Evolutionary conservation across 2,888 invertebrate species (phyloP).

Genomic region (Hydropsyche betteni): DNA sequence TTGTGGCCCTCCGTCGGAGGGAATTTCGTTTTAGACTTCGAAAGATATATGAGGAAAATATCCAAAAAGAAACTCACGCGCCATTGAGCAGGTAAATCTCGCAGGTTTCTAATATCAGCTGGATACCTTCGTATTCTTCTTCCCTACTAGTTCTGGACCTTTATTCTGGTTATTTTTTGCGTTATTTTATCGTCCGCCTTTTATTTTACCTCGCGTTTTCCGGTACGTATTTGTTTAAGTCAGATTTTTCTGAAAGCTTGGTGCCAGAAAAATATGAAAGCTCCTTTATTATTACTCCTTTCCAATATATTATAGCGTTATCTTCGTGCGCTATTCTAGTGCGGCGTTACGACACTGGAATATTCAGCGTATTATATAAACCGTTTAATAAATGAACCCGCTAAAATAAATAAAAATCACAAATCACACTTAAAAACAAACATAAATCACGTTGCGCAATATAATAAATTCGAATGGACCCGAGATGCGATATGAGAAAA

Average conservation of each 20-base stretch:
- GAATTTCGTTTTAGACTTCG: constrained; percentile 14
- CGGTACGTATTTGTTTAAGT: constrained; percentile 45
- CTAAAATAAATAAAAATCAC: not conserved
- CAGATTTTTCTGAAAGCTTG: constrained; percentile 44
- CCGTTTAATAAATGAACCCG: constrained; percentile 2
- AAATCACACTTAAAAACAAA: not conserved
- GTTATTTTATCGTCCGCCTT: not conserved
- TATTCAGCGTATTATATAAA: not conserved
- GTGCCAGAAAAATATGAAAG: constrained; percentile 37
- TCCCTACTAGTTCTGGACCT: not conserved
- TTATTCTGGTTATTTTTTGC: not conserved
- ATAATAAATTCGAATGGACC: too few species aligned
- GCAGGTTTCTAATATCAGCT: constrained; percentile 38
- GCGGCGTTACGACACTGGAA: constrained; percentile 1
- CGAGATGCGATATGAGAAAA: constrained; percentile 2
- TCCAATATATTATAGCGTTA: constrained; percentile 33
- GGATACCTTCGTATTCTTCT: constrained; percentile 29
- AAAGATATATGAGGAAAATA: constrained; percentile 40
- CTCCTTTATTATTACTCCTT: constrained; percentile 36
- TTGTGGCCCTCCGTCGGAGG: not conserved
- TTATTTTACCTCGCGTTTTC: not conserved
- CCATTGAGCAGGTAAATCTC: constrained; percentile 43
- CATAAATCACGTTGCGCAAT: too few species aligned
- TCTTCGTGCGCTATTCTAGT: constrained; percentile 1
- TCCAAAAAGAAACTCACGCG: constrained; percentile 38